Evolutionary conservation across 2,797 vertebrate genomes (phyloP).

Genomic region (Falco novaeseelandiae): DNA sequence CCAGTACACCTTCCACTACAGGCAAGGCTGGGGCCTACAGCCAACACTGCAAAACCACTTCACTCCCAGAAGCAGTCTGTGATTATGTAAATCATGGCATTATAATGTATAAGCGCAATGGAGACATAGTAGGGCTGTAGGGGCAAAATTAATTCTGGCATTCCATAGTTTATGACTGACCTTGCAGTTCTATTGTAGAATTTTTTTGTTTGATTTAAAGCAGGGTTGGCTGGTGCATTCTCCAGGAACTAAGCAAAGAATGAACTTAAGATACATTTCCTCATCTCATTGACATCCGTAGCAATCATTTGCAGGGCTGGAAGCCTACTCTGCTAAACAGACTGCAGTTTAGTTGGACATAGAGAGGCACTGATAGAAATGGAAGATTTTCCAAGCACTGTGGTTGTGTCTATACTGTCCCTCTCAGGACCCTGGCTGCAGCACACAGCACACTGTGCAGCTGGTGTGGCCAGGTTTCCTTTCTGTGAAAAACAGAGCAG

Average conservation of each 20-base stretch:
- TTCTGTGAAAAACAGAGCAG: background rate
- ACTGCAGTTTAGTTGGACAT: background rate
- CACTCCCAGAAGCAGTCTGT: background rate
- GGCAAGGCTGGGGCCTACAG: background rate
- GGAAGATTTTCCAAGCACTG: background rate
- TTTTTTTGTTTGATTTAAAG: background rate
- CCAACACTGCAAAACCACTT: background rate
- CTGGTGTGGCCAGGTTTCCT: background rate
- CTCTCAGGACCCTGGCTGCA: background rate
- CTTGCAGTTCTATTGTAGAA: background rate
- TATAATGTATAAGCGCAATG: background rate
- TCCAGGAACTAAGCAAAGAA: background rate
- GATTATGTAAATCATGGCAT: background rate
- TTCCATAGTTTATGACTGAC: background rate
- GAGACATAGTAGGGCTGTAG: background rate
- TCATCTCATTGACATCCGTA: background rate
- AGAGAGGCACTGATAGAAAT: background rate
- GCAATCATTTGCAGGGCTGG: background rate
- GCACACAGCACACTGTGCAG: background rate
- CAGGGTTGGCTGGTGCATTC: background rate
- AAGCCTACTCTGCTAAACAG: background rate
- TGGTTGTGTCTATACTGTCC: background rate
- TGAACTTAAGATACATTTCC: background rate
- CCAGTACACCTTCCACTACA: background rate
- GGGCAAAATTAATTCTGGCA: constrained; percentile 17